These are phyloP conservation scores for Adoxophyes honmai DNA, from an alignment of 1,140 invertebrate species.

Conservation along the genomic window DNA sequence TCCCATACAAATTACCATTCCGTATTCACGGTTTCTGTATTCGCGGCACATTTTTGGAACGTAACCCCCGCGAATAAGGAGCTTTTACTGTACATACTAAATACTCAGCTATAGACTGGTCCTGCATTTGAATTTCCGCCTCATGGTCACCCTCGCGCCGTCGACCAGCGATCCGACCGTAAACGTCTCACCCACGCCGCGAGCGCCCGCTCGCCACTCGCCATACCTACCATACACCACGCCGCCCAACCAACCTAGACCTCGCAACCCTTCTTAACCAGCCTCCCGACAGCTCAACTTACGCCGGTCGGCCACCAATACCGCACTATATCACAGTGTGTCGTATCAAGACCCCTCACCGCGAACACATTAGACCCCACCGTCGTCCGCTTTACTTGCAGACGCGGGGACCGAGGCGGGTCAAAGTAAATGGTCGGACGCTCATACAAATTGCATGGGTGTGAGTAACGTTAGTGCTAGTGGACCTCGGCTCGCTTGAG, in stretches of 20 bases:
- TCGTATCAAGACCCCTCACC: slow-evolving; percentile 68
- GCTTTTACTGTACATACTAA: no score
- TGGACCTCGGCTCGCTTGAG: slow-evolving; percentile 69
- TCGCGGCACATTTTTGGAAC: no score
- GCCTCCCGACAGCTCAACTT: slow-evolving; percentile 34
- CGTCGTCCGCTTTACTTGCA: slow-evolving; percentile 33
- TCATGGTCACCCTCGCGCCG: slow-evolving; percentile 49
- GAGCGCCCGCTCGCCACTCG: slow-evolving; percentile 65
- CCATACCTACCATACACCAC: slow-evolving; percentile 59
- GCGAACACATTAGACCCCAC: slow-evolving; percentile 48
- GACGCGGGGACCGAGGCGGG: slow-evolving; percentile 36
- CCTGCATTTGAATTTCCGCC: slow-evolving; percentile 18
- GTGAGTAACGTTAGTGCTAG: slow-evolving; percentile 63
- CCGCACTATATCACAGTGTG: slow-evolving; percentile 72
- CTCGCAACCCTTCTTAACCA: slow-evolving; percentile 23
- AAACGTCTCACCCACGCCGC: slow-evolving; percentile 75
- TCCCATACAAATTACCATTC: no score
- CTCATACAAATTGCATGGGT: slow-evolving; percentile 65
- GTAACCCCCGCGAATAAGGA: no score
- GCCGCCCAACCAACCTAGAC: slow-evolving; percentile 31
- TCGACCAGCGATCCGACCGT: slow-evolving; percentile 72
- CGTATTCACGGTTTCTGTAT: no score
- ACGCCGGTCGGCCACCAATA: slow-evolving; percentile 51
- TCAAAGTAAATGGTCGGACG: slow-evolving; percentile 31
- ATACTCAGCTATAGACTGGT: slow-evolving; percentile 11